Conservation (phyloP, 2,888 invertebrate genomes). For the Amiota communis region DNA sequence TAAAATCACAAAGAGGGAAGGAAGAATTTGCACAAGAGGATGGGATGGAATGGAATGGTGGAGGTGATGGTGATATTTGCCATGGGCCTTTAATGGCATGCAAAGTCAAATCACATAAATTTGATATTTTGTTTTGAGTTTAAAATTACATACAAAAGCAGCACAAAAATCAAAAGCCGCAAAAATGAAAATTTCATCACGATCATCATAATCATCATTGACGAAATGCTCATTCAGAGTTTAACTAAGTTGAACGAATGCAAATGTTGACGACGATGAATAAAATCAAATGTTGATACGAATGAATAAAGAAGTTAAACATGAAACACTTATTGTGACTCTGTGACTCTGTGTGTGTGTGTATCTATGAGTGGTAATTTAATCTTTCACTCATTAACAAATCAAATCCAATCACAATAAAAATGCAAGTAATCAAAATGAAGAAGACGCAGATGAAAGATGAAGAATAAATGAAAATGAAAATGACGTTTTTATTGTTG, state of each 20-base stretch:
- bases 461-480: no score
- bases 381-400: conserved; percentile 61
- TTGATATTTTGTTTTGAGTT: conserved; percentile 10
- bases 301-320: no score
- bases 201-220: conserved; percentile 51
- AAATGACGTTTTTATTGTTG: no score
- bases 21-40: no score
- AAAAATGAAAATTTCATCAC: conserved; percentile 65
- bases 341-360: no score
- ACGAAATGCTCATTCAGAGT: conserved; percentile 20
- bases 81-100: conserved; percentile 42
- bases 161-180: conserved; percentile 53
- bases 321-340: no score
- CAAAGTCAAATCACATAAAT: conserved; percentile 33
- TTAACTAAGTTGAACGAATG: neutral
- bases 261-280: neutral
- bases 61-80: neutral
- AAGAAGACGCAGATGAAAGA: neutral
- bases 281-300: neutral
- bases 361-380: conserved; percentile 44
- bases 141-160: neutral
- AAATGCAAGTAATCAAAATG: neutral
- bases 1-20: no score
- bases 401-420: conserved; percentile 50
- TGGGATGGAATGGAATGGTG: neutral